Percentiles rank a stretch among this genome's conserved stretches.
Conservation (phyloP, 2,797 vertebrate species). For the Aulostomus chinensis region DNA sequence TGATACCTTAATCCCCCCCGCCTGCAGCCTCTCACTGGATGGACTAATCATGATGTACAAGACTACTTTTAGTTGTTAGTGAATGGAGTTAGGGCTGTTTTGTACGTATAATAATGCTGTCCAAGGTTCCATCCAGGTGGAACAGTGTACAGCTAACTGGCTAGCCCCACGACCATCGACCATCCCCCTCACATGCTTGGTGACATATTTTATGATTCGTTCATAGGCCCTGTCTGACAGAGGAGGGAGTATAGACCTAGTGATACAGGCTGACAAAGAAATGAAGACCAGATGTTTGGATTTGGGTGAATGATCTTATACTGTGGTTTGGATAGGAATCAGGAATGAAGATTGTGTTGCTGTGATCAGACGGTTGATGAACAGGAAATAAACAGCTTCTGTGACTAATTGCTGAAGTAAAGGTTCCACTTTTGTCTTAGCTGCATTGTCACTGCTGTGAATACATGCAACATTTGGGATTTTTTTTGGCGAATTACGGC, state of each 20-base stretch:
- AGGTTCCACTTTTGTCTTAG: too few species aligned
- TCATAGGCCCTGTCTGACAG: slow-evolving; percentile 4
- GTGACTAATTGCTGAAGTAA: too few species aligned
- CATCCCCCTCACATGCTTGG: neutral
- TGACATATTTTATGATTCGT: neutral
- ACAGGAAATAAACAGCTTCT: too few species aligned
- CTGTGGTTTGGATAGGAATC: slow-evolving; percentile 7
- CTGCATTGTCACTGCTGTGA: too few species aligned
- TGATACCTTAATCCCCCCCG: slow-evolving; percentile 65
- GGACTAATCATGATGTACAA: slow-evolving; percentile 44
- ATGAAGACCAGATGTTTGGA: slow-evolving; percentile 36
- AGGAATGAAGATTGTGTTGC: slow-evolving; percentile 10
- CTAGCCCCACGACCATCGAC: too few species aligned
- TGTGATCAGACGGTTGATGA: neutral
- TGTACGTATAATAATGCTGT: neutral
- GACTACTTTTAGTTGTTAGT: slow-evolving; percentile 48
- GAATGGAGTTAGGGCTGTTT: slow-evolving; percentile 17
- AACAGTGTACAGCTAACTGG: neutral
- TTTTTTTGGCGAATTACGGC: too few species aligned
- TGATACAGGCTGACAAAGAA: slow-evolving; percentile 10
- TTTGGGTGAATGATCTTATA: slow-evolving; percentile 16
- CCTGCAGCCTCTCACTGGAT: slow-evolving; percentile 30
- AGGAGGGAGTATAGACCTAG: neutral
- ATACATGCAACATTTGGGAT: too few species aligned
- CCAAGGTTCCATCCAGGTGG: slow-evolving; percentile 12